Base-by-base conservation (phyloP, 2,888 invertebrate species). In the Seladonia tumulorum region DNA sequence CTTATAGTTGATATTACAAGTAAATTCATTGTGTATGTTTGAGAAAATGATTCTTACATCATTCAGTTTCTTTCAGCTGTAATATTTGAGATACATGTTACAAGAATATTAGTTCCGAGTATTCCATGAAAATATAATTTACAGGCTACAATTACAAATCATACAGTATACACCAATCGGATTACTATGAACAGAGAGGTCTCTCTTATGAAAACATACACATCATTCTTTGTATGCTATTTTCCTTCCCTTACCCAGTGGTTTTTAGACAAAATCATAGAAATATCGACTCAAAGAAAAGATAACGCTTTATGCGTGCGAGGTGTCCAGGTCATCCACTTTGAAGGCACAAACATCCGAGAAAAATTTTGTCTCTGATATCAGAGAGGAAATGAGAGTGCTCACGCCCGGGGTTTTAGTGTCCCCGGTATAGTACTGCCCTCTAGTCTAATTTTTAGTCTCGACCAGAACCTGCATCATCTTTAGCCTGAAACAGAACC, bases 1-100 rank as follows among this genome's bases (percentile, higher is more conserved):
- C 88, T 90, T 39, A 92, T 18, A 7, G 94, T 93, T n/a, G 94
- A 92, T 81, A 92, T 78, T 57, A 93, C 76, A 29, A 95, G 83
- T 85, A 94, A 90, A 85, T 86, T 90, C 94, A 94, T 94, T 82
- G 79, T 81, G 72, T 66, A 76, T 42, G 8, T 71, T 18, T n/a
- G 4, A 35, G 39, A 72, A 49, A 18, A 25, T 35, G 22, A 63
- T 47, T 29, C 10, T 81, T 45, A 84, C 68, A 84, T 84, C 72
- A 77, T 22, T 14, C 10, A 77, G 76, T 70, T 71, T 25, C 74
- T 25, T 47, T 66, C 49, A 5, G 29, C 25, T 22, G 39, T 57
- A 71, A 63, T 71, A 79, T 73, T 63, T 2, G 14, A 63, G 72
- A 42, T 78, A 29, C 63, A 70, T 66, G 35, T 22, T 66, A n/a